Conservation (phyloP, 1,140 invertebrate genomes). For the Branchinecta lynchi region DNA sequence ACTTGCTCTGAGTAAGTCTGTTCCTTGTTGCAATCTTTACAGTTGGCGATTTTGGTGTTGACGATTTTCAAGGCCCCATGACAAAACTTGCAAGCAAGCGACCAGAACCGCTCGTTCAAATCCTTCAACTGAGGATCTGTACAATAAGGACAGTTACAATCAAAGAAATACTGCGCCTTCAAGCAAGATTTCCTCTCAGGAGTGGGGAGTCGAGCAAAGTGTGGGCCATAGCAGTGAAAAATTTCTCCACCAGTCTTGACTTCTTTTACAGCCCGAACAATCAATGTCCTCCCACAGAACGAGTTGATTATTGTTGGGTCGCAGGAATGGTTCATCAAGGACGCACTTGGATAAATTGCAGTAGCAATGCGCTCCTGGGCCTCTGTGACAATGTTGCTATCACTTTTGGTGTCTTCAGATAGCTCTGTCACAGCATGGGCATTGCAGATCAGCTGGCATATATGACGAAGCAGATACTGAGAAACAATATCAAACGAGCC, state of each 20-base stretch:
- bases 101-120: constrained; percentile 26
- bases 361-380: constrained; percentile 50
- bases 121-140: constrained; percentile 31
- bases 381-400: constrained; percentile 15
- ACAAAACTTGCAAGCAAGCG: neutral
- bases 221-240: constrained; percentile 59
- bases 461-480: constrained; percentile 46
- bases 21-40: constrained; percentile 27
- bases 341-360: constrained; percentile 70
- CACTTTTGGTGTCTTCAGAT: constrained; percentile 21
- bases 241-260: constrained; percentile 43
- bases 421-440: constrained; percentile 51
- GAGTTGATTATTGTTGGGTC: constrained; percentile 62
- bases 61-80: neutral
- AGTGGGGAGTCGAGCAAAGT: constrained; percentile 41
- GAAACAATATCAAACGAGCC: constrained; percentile 33
- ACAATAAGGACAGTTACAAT: constrained; percentile 47
- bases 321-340: constrained; percentile 82
- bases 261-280: constrained; percentile 40
- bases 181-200: constrained; percentile 42
- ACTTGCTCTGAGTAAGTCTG: constrained; percentile 26
- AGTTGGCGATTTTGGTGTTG: constrained; percentile 22
- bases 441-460: constrained; percentile 61
- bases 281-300: constrained; percentile 35
- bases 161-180: constrained; percentile 51